Percentiles rank a stretch among this genome's conserved stretches.
phyloP scores from a whole-genome alignment of 2,888 invertebrate genomes.

The Erebia aethiops region DNA sequence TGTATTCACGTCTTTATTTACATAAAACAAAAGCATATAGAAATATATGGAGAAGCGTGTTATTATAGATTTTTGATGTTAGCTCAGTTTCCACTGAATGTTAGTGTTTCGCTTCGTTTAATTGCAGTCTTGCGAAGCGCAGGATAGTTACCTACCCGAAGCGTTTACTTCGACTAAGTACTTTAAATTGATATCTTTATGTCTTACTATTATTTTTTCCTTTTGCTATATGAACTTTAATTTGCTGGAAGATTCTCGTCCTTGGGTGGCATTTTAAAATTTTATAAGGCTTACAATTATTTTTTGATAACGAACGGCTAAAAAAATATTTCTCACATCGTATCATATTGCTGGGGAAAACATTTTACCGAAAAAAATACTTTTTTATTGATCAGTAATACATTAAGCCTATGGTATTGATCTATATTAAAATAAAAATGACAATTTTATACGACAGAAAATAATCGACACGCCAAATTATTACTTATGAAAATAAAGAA shows the following conservation, averaged over 20 bases:
- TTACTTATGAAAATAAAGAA: too few relatives aligned
- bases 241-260: neutral
- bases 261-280: neutral
- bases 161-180: constrained; percentile 18
- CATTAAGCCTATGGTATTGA: too few relatives aligned
- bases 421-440: too few relatives aligned
- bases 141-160: constrained; percentile 26
- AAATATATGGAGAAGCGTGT: constrained; percentile 45
- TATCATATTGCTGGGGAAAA: too few relatives aligned
- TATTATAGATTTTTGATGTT: constrained; percentile 59
- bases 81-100: constrained; percentile 35
- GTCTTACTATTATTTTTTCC: neutral
- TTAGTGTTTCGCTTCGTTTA: constrained; percentile 37
- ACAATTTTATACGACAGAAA: too few relatives aligned
- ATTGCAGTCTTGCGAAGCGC: constrained; percentile 29
- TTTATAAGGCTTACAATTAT: neutral
- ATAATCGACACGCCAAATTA: too few relatives aligned
- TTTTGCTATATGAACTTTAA: constrained; percentile 5
- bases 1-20: constrained; percentile 57
- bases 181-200: constrained; percentile 23
- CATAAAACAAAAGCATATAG: constrained; percentile 64
- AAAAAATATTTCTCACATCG: too few relatives aligned
- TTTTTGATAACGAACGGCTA: neutral
- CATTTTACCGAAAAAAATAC: too few relatives aligned
- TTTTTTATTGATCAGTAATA: too few relatives aligned